phyloP scores from a whole-genome alignment of 2,113 vertebrate species.

The Notothenia coriiceps region DNA sequence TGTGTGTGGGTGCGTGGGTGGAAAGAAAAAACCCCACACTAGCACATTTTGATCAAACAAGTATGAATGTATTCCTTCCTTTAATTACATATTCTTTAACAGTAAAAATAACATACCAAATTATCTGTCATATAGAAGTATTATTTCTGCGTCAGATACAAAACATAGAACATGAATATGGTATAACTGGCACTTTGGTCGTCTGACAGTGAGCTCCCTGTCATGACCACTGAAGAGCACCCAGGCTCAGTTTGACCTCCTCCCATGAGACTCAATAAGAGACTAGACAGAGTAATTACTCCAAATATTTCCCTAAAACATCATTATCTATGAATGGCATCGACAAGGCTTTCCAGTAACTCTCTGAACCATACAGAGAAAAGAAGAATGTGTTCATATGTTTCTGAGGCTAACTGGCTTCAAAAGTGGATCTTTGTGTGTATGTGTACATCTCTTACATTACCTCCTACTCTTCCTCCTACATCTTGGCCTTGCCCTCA shows the following conservation, averaged over 20 bases:
- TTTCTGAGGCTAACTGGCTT: conserved; percentile 20
- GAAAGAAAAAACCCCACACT: conserved; percentile 67
- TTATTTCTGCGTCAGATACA: conserved; percentile 49
- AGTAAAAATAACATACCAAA: conserved; percentile 70
- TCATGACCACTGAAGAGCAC: conserved; percentile 77
- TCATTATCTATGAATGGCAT: background rate
- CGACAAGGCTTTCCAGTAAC: background rate
- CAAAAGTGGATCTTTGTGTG: conserved; percentile 25
- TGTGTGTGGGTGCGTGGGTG: no score
- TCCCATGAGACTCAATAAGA: conserved; percentile 38
- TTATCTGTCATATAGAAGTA: conserved; percentile 34
- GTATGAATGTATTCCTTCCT: conserved; percentile 80
- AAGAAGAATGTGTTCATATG: background rate
- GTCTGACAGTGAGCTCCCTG: conserved; percentile 70
- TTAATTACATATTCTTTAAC: conserved; percentile 47
- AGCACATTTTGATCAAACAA: conserved; percentile 70
- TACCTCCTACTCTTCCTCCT: conserved; percentile 65
- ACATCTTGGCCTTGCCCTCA: conserved; percentile 54
- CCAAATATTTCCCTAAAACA: conserved; percentile 30
- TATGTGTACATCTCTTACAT: conserved; percentile 29
- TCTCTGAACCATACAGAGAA: background rate
- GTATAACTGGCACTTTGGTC: conserved; percentile 81
- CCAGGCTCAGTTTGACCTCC: conserved; percentile 77
- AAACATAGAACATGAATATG: conserved; percentile 59
- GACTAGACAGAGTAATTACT: conserved; percentile 23